A percentile compares a stretch with the other conserved stretches of the same genome.
Conservation (phyloP, 1,140 invertebrate genomes). For the Macrobrachium rosenbergii region DNA sequence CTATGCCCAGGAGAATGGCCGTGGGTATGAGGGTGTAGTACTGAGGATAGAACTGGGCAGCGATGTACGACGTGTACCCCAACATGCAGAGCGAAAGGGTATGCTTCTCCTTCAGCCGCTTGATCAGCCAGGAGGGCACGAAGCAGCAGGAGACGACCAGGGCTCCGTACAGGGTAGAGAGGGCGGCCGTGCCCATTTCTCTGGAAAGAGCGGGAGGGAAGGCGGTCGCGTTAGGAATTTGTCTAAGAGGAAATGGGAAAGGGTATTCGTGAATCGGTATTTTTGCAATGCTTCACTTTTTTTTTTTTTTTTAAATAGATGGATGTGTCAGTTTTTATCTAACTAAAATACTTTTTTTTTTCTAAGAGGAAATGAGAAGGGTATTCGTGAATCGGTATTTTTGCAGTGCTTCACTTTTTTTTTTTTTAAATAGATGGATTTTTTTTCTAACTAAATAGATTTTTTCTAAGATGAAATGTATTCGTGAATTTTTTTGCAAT, state of each 20-base stretch:
- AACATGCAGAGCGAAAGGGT: constrained; percentile 91
- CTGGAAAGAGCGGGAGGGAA: neutral
- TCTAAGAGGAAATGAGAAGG: neutral
- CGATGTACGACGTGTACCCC: constrained; percentile 94
- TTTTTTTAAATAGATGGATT: no score
- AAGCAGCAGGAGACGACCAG: constrained; percentile 93
- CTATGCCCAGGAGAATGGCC: constrained; percentile 85
- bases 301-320: no score
- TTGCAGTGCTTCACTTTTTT: no score
- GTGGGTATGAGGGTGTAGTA: constrained; percentile 94
- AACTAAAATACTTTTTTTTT: neutral
- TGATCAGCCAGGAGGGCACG: constrained; percentile 89
- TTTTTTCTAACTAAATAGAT: no score
- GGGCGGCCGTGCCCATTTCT: constrained; percentile 81
- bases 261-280: neutral
- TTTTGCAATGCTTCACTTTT: no score
- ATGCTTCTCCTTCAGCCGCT: constrained; percentile 93
- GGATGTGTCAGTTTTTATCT: no score
- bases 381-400: neutral
- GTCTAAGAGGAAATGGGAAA: neutral
- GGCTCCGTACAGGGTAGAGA: constrained; percentile 89
- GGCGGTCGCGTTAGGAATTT: neutral
- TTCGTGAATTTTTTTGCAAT: no score
- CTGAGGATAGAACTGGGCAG: constrained; percentile 89
- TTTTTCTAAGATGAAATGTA: neutral